Evolutionary conservation across 2,797 vertebrate genomes (phyloP).

Genomic region (Chelidonichthys spinosus): DNA sequence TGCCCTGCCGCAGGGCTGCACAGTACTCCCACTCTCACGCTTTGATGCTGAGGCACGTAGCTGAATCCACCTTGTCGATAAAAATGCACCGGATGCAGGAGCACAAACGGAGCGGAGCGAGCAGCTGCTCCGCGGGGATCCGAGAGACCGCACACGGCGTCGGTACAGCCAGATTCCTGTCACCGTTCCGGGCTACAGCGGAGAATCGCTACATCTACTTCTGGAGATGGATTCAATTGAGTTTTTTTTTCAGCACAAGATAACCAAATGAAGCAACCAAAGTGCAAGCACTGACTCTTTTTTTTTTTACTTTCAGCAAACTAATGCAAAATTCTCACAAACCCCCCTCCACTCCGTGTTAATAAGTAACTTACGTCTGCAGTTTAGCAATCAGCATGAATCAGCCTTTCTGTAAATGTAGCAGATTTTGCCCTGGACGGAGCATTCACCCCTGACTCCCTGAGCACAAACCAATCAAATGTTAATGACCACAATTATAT

Average conservation of each 20-base stretch:
- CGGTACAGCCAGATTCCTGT: slow-evolving; percentile 16
- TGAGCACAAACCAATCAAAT: slow-evolving; percentile 56
- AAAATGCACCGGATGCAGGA: slow-evolving; percentile 60
- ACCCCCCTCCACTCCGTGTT: slow-evolving; percentile 22
- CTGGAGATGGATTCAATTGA: slow-evolving; percentile 10
- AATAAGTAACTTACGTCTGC: slow-evolving; percentile 39
- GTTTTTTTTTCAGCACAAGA: slow-evolving; percentile 15
- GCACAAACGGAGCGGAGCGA: slow-evolving; percentile 42
- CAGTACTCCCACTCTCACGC: slow-evolving; percentile 54
- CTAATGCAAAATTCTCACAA: slow-evolving; percentile 31
- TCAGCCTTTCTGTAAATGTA: slow-evolving; percentile 56
- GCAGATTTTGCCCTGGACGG: slow-evolving; percentile 52
- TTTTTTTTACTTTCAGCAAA: slow-evolving; percentile 17
- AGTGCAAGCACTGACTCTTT: slow-evolving; percentile 35
- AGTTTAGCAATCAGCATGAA: slow-evolving; percentile 38
- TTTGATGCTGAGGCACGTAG: slow-evolving; percentile 79
- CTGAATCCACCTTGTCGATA: slow-evolving; percentile 70
- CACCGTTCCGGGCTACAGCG: slow-evolving; percentile 25
- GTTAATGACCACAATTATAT: slow-evolving; percentile 30
- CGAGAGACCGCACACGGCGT: slow-evolving; percentile 48
- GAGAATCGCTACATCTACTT: slow-evolving; percentile 25
- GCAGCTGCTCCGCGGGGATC: slow-evolving; percentile 58
- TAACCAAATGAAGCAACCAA: slow-evolving; percentile 14
- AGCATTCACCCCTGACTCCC: slow-evolving; percentile 55
- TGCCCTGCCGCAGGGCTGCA: slow-evolving; percentile 52